phyloP scores from a whole-genome alignment of 2,888 invertebrate species.

The Rhopalosiphum nymphaeae region DNA sequence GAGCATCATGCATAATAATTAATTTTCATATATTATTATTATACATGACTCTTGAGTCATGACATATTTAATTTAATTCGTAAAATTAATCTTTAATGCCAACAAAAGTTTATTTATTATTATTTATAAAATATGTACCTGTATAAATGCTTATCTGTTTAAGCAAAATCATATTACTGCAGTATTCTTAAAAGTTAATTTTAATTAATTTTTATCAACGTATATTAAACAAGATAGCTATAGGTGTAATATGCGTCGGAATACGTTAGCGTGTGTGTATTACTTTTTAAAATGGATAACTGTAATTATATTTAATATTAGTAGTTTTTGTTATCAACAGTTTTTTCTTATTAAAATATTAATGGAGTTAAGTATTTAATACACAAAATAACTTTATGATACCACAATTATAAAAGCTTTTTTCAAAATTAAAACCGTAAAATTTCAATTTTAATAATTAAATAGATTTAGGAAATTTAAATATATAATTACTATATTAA shows the following conservation, averaged over 20 bases:
- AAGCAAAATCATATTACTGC: not conserved
- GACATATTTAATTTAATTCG: not conserved
- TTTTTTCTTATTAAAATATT: constrained; percentile 24
- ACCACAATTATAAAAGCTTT: not conserved
- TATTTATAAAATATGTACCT: not conserved
- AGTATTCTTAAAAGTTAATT: constrained; percentile 17
- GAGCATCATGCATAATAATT: not conserved
- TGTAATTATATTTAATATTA: constrained; percentile 33
- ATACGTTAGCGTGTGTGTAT: constrained; percentile 19
- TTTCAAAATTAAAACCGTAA: not conserved
- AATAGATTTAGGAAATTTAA: not conserved
- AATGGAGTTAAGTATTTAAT: not conserved
- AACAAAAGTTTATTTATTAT: not conserved
- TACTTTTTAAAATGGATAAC: constrained; percentile 19
- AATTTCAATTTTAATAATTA: not conserved
- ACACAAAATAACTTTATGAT: constrained; percentile 17
- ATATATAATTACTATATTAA: not conserved
- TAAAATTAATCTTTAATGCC: not conserved
- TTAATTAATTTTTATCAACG: constrained; percentile 7
- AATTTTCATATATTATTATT: not conserved
- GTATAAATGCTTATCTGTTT: not conserved
- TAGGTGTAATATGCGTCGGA: not conserved
- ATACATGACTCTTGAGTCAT: not conserved
- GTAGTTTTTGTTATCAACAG: not conserved
- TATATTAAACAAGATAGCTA: not conserved